Conservation (phyloP, 2,797 vertebrate species). For the Aselliscus stoliczkanus region DNA sequence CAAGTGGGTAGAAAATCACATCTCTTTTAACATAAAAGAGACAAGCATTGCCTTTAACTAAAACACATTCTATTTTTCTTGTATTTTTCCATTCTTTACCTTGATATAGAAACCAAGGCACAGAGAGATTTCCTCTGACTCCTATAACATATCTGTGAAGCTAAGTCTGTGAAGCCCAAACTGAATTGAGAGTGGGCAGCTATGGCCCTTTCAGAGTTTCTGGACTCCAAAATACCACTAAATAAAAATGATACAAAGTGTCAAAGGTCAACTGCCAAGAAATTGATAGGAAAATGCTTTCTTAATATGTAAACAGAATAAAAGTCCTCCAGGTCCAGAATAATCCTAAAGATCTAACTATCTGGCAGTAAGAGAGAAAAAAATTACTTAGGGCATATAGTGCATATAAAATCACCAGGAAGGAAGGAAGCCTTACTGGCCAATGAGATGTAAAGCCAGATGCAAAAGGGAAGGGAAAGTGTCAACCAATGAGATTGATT, state of each 20-base stretch:
- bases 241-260: neutral
- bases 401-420: neutral
- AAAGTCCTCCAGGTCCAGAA: no score
- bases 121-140: neutral
- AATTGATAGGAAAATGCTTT: neutral
- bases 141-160: neutral
- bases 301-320: neutral
- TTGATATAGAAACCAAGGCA: neutral
- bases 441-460: neutral
- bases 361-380: neutral
- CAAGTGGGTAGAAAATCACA: neutral
- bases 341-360: neutral
- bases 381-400: neutral
- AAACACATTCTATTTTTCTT: neutral
- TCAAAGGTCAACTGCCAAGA: neutral
- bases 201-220: neutral
- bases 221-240: neutral
- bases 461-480: neutral
- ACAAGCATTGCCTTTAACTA: neutral
- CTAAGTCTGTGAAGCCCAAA: neutral
- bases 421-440: neutral
- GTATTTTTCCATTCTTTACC: neutral
- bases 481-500: neutral
- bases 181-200: neutral
- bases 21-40: neutral